Base-by-base conservation (phyloP, 2,113 vertebrate species). In the Coptodon bakossiorum region DNA sequence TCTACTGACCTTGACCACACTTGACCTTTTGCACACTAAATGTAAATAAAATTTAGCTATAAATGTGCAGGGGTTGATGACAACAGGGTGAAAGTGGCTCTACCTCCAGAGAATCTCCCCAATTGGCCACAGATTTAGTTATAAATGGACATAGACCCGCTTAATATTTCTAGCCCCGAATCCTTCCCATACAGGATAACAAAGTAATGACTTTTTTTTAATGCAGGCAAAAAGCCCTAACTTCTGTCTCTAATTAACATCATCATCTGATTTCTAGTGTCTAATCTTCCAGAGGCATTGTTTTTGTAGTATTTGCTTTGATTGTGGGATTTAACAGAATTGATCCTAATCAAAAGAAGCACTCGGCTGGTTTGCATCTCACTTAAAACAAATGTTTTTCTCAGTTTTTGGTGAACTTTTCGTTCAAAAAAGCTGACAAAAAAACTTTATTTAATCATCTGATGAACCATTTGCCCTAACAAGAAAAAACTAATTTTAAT, bases 241-340 rank as follows among this genome's bases (percentile, higher is more conserved):
- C 40, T 76, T 76, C 24, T 29, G 6, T 76, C 71, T 76, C 24
- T 17, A 76, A 76, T 76, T 76, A 76, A 48, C 14, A 76, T 29
- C 14, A 48, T 76, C 43, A 11, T 73, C 68, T 29, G 40, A 27
- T 73, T 73, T 76, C 4, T 48, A 29, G 29, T 27, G 24, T 19
- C 24, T 76, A 29, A 76, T 76, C 14, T 76, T 76, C 24, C 43
- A 76, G 24, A 48, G 2, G 43, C 40, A 29, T 48, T 19, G 24
- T 76, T 76, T 48, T 73, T 76, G 71, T 48, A 76, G 14, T 1
- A 29, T 76, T 76, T 76, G 14, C 24, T 76, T 76, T 76, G 71
- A 48, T 45, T 48, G 71, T 48, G 6, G 9, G 40, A 48, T 76
- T 31, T 48, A 76, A 50, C 14, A 48, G 9, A 76, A 76, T 29